Evolutionary conservation across 2,888 invertebrate genomes (phyloP).

Genomic region (Dasypogon diadema): DNA sequence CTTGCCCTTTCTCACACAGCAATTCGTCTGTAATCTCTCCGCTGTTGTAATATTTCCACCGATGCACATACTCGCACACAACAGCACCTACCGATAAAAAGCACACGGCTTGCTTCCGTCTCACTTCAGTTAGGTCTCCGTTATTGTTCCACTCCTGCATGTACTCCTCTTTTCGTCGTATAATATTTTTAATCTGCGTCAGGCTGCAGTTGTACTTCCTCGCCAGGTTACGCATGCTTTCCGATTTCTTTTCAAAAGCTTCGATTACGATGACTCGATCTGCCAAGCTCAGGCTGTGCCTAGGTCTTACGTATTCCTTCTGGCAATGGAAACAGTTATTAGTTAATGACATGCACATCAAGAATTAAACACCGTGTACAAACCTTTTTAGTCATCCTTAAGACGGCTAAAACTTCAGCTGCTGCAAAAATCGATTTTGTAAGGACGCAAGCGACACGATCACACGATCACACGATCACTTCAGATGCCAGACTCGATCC

Average conservation of each 20-base stretch:
- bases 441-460: no score
- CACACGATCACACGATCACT: no score
- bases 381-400: no score
- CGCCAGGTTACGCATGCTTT: neutral
- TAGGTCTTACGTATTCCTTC: neutral
- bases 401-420: no score
- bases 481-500: no score
- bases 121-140: neutral
- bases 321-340: no score
- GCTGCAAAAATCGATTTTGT: no score
- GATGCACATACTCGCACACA: neutral
- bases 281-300: neutral
- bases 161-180: constrained; percentile 2
- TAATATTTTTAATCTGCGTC: neutral
- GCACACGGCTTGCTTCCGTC: neutral
- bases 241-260: neutral
- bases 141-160: constrained; percentile 5
- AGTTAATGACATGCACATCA: no score
- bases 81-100: neutral
- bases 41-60: neutral
- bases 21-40: neutral
- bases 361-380: no score
- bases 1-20: neutral
- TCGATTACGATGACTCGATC: neutral
- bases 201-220: neutral